Conservation (phyloP, 1,140 invertebrate species). For the Drosophila orena region DNA sequence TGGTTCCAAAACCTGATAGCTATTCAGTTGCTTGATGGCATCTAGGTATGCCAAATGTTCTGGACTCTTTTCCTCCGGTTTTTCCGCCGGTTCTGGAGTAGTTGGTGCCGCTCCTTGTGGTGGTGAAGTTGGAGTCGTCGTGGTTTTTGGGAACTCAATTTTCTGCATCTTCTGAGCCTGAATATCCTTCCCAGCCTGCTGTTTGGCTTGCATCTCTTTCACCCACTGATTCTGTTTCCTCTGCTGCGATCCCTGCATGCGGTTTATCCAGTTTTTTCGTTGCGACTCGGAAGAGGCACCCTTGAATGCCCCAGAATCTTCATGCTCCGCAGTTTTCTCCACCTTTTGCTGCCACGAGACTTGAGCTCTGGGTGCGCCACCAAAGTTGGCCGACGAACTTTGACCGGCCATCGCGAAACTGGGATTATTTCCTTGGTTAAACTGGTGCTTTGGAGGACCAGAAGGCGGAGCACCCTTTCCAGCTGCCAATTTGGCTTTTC, state of each 20-base stretch:
- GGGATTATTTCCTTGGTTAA: not conserved
- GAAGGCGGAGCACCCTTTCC: not conserved
- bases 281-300: slow-evolving; percentile 28
- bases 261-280: slow-evolving; percentile 63
- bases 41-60: slow-evolving; percentile 62
- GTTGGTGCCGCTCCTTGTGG: not conserved
- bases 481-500: slow-evolving; percentile 6
- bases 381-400: slow-evolving; percentile 2
- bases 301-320: slow-evolving; percentile 7
- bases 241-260: slow-evolving; percentile 66
- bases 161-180: slow-evolving; percentile 59
- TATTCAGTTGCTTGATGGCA: slow-evolving; percentile 43
- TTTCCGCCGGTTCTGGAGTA: not conserved
- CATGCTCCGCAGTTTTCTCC: not conserved
- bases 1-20: slow-evolving; percentile 48
- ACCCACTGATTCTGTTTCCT: slow-evolving; percentile 59
- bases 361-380: slow-evolving; percentile 14
- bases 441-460: not conserved
- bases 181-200: slow-evolving; percentile 56
- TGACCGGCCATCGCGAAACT: not conserved
- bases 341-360: slow-evolving; percentile 11
- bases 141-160: not conserved
- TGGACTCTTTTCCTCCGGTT: slow-evolving; percentile 29
- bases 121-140: not conserved
- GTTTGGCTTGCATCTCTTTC: slow-evolving; percentile 63